Conservation (phyloP, 2,888 invertebrate genomes). For the Xanthorhoe spadicearia region DNA sequence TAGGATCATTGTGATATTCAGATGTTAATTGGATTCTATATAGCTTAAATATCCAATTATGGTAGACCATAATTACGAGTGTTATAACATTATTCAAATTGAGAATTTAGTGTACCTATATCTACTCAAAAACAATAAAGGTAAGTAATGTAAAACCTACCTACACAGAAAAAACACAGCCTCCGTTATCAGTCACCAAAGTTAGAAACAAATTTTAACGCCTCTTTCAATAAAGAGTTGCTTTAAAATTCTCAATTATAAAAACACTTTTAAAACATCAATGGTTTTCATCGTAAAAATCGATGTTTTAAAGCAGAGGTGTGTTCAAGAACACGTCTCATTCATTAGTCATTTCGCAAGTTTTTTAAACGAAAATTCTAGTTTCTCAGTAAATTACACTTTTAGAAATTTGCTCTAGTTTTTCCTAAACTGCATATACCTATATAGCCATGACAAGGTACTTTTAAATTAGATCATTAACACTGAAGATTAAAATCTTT, state of each 20-base stretch:
- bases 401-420: constrained; percentile 1
- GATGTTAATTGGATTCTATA: background rate
- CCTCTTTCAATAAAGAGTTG: too few species aligned
- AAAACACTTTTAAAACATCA: background rate
- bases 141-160: too few species aligned
- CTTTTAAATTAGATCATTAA: constrained; percentile 18
- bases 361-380: constrained; percentile 3
- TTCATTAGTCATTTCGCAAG: constrained; percentile 17
- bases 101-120: too few species aligned
- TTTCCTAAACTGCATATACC: background rate
- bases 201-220: too few species aligned
- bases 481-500: constrained; percentile 10
- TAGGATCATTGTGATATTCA: constrained; percentile 21
- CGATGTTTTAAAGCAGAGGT: background rate
- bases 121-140: too few species aligned
- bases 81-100: too few species aligned
- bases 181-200: too few species aligned
- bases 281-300: too few species aligned
- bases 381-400: constrained; percentile 3
- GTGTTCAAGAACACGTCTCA: constrained; percentile 9
- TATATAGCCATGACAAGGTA: constrained; percentile 7
- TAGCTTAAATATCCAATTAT: background rate
- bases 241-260: too few species aligned
- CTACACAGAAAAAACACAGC: too few species aligned
- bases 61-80: background rate